Conservation (phyloP, 2,797 vertebrate species). For the Acipenser oxyrinchus region DNA sequence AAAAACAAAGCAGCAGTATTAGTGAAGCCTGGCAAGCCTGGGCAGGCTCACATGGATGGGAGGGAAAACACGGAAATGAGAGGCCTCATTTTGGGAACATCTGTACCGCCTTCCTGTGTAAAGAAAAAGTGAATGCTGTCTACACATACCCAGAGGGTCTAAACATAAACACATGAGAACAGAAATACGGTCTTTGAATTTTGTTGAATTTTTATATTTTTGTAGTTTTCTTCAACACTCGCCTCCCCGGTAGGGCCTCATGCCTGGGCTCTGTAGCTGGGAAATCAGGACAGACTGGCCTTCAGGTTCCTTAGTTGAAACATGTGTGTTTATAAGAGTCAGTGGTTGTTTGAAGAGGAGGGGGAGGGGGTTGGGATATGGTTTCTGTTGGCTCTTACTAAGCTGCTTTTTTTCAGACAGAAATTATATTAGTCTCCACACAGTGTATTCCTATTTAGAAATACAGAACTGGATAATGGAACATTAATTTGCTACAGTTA, state of each 20-base stretch:
- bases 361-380: slow-evolving; percentile 20
- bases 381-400: slow-evolving; percentile 44
- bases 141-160: slow-evolving; percentile 47
- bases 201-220: slow-evolving; percentile 28
- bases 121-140: slow-evolving; percentile 48
- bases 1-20: slow-evolving; percentile 45
- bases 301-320: slow-evolving; percentile 43
- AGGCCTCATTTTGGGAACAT: slow-evolving; percentile 55
- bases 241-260: slow-evolving; percentile 14
- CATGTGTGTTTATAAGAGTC: slow-evolving; percentile 21
- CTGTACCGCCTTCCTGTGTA: slow-evolving; percentile 58
- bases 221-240: slow-evolving; percentile 32
- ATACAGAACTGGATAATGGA: too few relatives aligned
- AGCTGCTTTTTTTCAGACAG: not conserved
- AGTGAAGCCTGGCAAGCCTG: slow-evolving; percentile 30
- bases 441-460: too few relatives aligned
- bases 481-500: too few relatives aligned
- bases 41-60: slow-evolving; percentile 2
- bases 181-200: slow-evolving; percentile 36
- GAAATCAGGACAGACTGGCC: slow-evolving; percentile 45
- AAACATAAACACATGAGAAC: slow-evolving; percentile 51
- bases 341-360: not conserved
- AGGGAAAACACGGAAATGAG: slow-evolving; percentile 55
- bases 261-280: slow-evolving; percentile 45
- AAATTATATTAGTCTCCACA: too few relatives aligned